Evolutionary conservation across 1,140 invertebrate species (phyloP).

Genomic region (Popillia japonica): DNA sequence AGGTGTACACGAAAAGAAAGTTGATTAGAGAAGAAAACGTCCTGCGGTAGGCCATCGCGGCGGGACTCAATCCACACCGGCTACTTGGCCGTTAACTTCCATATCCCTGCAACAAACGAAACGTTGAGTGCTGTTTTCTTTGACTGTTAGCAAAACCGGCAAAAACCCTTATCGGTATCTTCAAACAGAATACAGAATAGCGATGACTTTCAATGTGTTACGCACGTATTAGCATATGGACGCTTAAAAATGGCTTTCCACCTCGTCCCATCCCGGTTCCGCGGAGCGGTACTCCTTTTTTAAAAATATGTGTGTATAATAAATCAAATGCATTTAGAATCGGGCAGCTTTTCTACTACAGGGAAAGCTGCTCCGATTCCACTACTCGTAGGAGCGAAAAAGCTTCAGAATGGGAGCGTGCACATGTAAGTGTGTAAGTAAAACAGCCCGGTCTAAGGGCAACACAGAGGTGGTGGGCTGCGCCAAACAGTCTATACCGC

Average conservation of each 20-base stretch:
- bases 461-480: neutral
- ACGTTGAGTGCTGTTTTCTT: conserved; percentile 27
- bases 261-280: conserved; percentile 11
- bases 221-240: conserved; percentile 48
- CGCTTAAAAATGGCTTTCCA: conserved; percentile 42
- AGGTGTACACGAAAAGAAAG: conserved; percentile 9
- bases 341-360: neutral
- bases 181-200: conserved; percentile 52
- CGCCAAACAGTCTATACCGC: neutral
- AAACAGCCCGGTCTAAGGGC: neutral
- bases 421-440: neutral
- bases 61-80: conserved; percentile 53
- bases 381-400: conserved; percentile 5
- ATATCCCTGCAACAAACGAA: conserved; percentile 53
- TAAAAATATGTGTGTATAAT: conserved; percentile 49
- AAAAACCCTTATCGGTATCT: conserved; percentile 46
- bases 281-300: conserved; percentile 38
- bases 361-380: neutral
- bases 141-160: neutral
- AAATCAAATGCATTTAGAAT: conserved; percentile 48
- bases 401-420: neutral
- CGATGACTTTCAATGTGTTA: conserved; percentile 47
- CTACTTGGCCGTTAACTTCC: conserved; percentile 50
- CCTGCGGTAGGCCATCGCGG: conserved; percentile 34
- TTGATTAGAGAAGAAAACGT: conserved; percentile 3